Evolutionary conservation across 2,888 invertebrate genomes (phyloP), one percentile per base, ranked within the genome.

Genomic region (Strigamia transsilvanica): DNA sequence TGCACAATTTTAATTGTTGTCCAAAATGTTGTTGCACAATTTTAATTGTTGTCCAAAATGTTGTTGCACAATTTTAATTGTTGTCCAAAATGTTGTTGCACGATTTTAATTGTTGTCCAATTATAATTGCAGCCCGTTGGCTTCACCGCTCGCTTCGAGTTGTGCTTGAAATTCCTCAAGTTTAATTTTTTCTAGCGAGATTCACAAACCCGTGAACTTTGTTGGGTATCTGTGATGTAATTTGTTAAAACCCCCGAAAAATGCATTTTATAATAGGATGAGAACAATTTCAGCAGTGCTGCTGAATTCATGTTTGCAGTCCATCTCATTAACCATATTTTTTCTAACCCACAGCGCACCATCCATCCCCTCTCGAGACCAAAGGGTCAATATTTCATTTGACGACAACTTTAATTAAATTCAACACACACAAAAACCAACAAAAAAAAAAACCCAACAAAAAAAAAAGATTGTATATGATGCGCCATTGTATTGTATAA

Each of bases 381-480:
- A 21, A 21, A 18, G 61, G 61, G 61, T 66, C 61, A 66, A 66
- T 66, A 66, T 66, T 66, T 66, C 61, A 66, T 66, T 66, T 66
- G 61, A 18, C 61, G 61, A 66, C 61, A 66, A 15, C 61, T 66
- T 66, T 66, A 66, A 66, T 66, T 66, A 66, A 66, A 66, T 66
- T 66, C 61, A 66, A 66, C 6, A 18, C 10, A 66, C 5, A 66
- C 23, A 10, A 23, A 66, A 66, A 23, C 23, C 2, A 18, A 66
- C 23, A 66, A 66, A 46, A 46, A 46, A 6, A 38, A 38, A 38
- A 38, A 27, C 1, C 27, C 0, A 38, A 38, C 0, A 38, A 38
- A 38, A 38, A 38, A 38, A 38, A 38, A 38, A 38, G 38, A 38
- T 2, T 46, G 46, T 46, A 46, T 13, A 46, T 46, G 46, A 46